A percentile compares a stretch with the other conserved stretches of the same genome.
Evolutionary conservation across 2,113 vertebrate species (phyloP).

Genomic region (Pseudopipra pipra): DNA sequence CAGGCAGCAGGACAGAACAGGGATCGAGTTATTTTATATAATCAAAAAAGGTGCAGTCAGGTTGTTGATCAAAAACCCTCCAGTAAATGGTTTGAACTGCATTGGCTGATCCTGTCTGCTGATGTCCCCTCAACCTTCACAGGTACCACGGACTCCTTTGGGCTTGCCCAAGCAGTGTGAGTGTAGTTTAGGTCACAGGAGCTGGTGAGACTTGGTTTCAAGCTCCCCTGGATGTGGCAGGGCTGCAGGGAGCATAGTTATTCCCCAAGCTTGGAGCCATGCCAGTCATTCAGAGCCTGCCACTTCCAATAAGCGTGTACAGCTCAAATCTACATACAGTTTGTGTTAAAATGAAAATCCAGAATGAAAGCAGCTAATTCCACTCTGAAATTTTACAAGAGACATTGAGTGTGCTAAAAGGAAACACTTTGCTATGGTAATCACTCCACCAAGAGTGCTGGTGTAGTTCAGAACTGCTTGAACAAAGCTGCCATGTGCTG

Average conservation of each 20-base stretch:
- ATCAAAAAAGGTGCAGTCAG: background rate
- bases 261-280: background rate
- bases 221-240: slow-evolving; percentile 20
- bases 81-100: background rate
- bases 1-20: background rate
- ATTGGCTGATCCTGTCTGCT: background rate
- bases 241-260: background rate
- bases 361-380: background rate
- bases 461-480: background rate
- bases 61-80: background rate
- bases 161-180: background rate
- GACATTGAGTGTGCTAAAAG: background rate
- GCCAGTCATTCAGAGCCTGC: background rate
- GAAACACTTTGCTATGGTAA: background rate
- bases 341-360: background rate
- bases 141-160: background rate
- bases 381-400: background rate
- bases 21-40: background rate
- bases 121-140: background rate
- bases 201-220: slow-evolving; percentile 14
- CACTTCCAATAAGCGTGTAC: background rate
- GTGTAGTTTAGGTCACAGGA: background rate
- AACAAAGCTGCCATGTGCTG: background rate
- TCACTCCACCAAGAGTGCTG: background rate
- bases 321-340: background rate